Percentiles rank a stretch among this genome's conserved stretches.
Evolutionary conservation across 2,888 invertebrate species (phyloP).

Genomic region (Alitta virens): DNA sequence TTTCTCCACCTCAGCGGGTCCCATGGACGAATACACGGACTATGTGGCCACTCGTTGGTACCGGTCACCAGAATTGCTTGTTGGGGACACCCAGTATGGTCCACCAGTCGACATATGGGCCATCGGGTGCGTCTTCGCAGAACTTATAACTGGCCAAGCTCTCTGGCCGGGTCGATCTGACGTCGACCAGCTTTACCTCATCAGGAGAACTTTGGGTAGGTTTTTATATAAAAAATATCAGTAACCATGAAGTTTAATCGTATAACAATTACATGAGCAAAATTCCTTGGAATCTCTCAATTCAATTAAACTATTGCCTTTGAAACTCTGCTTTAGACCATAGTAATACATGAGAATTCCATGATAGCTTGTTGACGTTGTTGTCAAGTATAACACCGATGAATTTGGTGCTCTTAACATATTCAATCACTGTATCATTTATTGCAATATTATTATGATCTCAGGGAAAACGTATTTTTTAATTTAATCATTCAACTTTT

Average conservation of each 20-base stretch:
- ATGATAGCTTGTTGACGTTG: too few species aligned
- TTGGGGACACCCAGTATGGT: constrained; percentile 80
- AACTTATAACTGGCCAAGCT: constrained; percentile 84
- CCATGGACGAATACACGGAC: constrained; percentile 97
- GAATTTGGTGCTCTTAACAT: too few species aligned
- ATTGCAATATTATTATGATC: too few species aligned
- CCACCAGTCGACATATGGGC: constrained; percentile 81
- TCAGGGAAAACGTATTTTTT: too few species aligned
- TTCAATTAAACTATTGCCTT: background rate
- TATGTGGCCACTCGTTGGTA: constrained; percentile 99
- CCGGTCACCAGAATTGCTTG: constrained; percentile 91
- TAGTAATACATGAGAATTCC: too few species aligned
- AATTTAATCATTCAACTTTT: too few species aligned
- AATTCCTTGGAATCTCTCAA: background rate
- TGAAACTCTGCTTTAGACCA: too few species aligned
- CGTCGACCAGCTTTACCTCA: constrained; percentile 81
- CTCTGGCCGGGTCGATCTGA: constrained; percentile 86
- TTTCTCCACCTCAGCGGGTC: constrained; percentile 62
- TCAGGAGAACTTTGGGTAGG: constrained; percentile 73
- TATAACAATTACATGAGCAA: too few species aligned
- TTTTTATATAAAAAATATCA: too few species aligned
- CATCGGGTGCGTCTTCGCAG: constrained; percentile 77
- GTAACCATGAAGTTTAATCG: too few species aligned
- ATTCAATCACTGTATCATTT: too few species aligned
- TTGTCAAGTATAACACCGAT: too few species aligned